Percentiles rank a stretch among this genome's conserved stretches.
Conservation (phyloP, 1,140 invertebrate genomes). For the Ceratitis capitata region DNA sequence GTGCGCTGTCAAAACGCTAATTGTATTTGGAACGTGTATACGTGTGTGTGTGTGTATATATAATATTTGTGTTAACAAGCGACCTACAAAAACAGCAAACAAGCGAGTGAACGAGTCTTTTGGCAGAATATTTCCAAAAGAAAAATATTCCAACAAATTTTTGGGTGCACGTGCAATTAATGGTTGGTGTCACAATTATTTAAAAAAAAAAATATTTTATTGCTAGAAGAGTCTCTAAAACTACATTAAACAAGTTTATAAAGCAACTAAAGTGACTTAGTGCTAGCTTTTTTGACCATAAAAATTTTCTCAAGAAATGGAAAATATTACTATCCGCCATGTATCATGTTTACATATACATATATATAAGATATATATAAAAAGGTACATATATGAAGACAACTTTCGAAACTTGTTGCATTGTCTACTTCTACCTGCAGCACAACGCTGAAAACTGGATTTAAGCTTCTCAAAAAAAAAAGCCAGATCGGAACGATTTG, state of each 20-base stretch:
- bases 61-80: constrained; percentile 8
- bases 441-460: not conserved
- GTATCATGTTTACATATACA: too few species aligned
- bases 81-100: not conserved
- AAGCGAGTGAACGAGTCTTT: not conserved
- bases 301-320: too few species aligned
- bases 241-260: too few species aligned
- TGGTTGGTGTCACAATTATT: constrained; percentile 13
- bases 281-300: too few species aligned
- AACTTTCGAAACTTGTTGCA: constrained; percentile 34
- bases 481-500: not conserved
- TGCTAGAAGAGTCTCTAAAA: not conserved
- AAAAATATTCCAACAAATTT: not conserved
- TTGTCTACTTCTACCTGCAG: not conserved
- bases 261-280: too few species aligned
- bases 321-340: too few species aligned
- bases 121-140: not conserved
- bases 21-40: not conserved
- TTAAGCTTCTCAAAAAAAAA: not conserved
- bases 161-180: constrained; percentile 7
- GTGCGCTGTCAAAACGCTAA: constrained; percentile 5
- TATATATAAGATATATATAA: not conserved
- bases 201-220: not conserved
- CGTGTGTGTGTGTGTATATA: too few species aligned
- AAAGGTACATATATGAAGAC: not conserved